Conservation (phyloP, 2,113 vertebrate species). For the Tragulus kanchil region DNA sequence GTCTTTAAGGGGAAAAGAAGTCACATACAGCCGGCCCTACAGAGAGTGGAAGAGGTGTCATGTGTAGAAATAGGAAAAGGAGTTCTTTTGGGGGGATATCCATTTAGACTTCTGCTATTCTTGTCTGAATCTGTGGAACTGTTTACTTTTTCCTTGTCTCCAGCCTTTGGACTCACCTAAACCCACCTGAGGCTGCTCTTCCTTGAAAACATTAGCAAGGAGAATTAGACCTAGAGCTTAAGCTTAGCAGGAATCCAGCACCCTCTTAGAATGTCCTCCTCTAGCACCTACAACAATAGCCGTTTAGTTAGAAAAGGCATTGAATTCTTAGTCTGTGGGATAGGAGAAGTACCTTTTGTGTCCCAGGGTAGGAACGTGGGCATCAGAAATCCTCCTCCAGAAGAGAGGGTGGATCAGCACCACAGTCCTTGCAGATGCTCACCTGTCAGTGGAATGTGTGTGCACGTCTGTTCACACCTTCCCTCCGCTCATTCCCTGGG, state of each 20-base stretch:
- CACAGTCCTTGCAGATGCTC: not conserved
- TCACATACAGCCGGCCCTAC: not conserved
- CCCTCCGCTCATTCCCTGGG: not conserved
- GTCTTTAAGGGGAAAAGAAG: not conserved
- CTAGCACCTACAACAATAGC: not conserved
- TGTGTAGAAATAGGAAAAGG: not conserved
- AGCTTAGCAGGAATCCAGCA: not conserved
- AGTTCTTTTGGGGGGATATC: not conserved
- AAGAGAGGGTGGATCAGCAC: not conserved
- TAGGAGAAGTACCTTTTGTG: not conserved
- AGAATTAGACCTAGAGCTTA: not conserved
- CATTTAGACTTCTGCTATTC: conserved; percentile 13
- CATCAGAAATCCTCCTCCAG: not conserved
- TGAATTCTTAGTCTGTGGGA: not conserved
- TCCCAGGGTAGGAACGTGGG: not conserved
- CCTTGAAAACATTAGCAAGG: not conserved
- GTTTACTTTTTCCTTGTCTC: not conserved
- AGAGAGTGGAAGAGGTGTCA: not conserved
- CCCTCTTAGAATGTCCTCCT: not conserved
- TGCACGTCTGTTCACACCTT: not conserved
- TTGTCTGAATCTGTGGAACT: not conserved
- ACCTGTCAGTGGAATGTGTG: not conserved
- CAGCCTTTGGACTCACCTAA: not conserved
- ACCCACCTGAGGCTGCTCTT: not conserved
- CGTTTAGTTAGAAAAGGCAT: not conserved